Percentiles rank a stretch among this genome's conserved stretches.
These are phyloP conservation scores for Pipa parva DNA, from an alignment of 2,113 vertebrate genomes.

Conservation along the genomic window DNA sequence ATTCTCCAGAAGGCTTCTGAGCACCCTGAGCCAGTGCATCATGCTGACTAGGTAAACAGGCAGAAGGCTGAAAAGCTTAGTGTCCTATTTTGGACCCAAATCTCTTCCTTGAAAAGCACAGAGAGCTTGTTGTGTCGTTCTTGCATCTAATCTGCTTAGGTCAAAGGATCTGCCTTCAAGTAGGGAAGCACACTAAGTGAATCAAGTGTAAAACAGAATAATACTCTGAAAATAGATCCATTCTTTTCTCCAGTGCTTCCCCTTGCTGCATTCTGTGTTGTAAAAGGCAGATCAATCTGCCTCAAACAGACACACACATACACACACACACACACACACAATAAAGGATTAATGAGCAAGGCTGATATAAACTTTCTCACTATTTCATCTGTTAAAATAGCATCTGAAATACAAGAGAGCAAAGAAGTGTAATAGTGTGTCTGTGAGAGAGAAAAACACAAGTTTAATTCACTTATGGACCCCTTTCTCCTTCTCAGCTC, in stretches of 20 bases:
- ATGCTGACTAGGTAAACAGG: slow-evolving; percentile 60
- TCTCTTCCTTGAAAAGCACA: slow-evolving; percentile 61
- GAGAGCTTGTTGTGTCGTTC: slow-evolving; percentile 58
- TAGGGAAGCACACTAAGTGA: slow-evolving; percentile 42
- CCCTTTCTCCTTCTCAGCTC: no score
- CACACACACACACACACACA: no score
- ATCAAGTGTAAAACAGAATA: slow-evolving; percentile 40
- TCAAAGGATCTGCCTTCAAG: slow-evolving; percentile 60
- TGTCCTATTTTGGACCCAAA: slow-evolving; percentile 68
- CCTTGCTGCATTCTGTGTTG: background rate
- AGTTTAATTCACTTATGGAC: no score
- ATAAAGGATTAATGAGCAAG: no score
- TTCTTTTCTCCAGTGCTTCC: slow-evolving; percentile 46
- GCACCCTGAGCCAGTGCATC: slow-evolving; percentile 48
- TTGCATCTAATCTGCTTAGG: slow-evolving; percentile 68
- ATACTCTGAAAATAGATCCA: slow-evolving; percentile 12
- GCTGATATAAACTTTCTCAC: no score
- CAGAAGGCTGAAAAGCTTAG: slow-evolving; percentile 66
- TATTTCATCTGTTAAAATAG: no score
- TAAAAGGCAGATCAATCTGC: no score
- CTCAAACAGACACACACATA: no score
- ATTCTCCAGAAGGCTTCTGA: slow-evolving; percentile 48
- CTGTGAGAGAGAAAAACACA: no score
- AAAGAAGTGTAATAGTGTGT: no score
- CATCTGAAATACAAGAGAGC: no score